These are phyloP conservation scores for Anolis sagrei DNA, from an alignment of 2,113 vertebrate genomes.

Conservation along the genomic window DNA sequence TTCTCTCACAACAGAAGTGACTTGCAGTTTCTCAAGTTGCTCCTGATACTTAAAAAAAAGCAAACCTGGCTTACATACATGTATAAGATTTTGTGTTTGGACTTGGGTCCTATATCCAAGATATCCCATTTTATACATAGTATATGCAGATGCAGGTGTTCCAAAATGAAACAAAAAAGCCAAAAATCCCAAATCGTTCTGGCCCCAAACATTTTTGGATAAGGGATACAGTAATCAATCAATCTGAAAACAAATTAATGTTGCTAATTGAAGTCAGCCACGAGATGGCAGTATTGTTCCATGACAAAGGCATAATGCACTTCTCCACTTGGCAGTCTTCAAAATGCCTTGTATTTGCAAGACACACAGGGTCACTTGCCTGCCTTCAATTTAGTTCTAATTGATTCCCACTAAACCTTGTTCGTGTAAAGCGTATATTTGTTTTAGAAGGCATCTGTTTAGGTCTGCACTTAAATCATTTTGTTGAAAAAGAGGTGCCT, in stretches of 20 bases:
- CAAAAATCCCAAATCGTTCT: too few relatives aligned
- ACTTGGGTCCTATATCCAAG: too few relatives aligned
- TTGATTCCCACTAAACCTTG: background rate
- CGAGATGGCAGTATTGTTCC: constrained; percentile 66
- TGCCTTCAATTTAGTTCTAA: background rate
- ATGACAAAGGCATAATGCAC: background rate
- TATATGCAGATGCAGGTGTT: too few relatives aligned
- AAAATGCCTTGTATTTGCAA: background rate
- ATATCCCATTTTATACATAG: too few relatives aligned
- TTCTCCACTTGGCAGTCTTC: background rate
- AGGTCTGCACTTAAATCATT: background rate
- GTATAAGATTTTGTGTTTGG: too few relatives aligned
- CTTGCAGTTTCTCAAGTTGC: too few relatives aligned
- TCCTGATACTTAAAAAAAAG: too few relatives aligned
- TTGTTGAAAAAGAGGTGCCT: background rate
- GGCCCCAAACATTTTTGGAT: too few relatives aligned
- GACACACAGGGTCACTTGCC: background rate
- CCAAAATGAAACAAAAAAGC: too few relatives aligned
- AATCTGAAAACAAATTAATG: constrained; percentile 1
- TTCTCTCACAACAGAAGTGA: too few relatives aligned
- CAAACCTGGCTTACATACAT: too few relatives aligned
- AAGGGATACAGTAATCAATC: too few relatives aligned
- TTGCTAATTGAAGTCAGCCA: constrained; percentile 44
- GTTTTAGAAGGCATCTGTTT: background rate
- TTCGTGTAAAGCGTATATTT: background rate